Evolutionary conservation across 2,797 vertebrate species (phyloP), one percentile per base, ranked within the genome.

Genomic region (Eutrigla gurnardus): DNA sequence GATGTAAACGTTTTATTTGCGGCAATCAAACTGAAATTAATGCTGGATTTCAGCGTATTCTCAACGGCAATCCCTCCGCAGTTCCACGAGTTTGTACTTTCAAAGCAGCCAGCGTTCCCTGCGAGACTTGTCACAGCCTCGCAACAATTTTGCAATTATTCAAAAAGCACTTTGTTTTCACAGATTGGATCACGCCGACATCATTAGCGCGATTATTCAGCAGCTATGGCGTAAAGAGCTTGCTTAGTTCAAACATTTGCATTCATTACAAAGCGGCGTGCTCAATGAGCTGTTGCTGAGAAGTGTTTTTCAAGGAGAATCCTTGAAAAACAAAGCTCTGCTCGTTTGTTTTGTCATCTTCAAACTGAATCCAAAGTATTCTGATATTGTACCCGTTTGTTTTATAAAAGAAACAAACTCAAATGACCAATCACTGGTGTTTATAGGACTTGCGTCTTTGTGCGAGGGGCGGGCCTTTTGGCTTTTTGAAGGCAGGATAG

Each of bases 401-500:
- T 35, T 32, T 15, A 59, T 57, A 17, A 40, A 18, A 58, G 47
- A 58, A 8, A 68, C 2, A 0, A 32, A 6, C 4, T 58, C 5
- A n/a, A 54, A 36, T 52, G 65, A 63, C 82, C 1, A 82, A 86
- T 83, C 75, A 70, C 73, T 0, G 37, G 32, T 18, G 65, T 47
- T 67, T 37, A 52, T 0, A 40, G 60, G 68, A 63, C 32, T 45
- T 77, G 59, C 72, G 66, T 87, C 71, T 81, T 42, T 81, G 47
- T 59, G 32, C 4, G 40, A 61, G 12, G 59, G 69, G 18, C 14
- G 6, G 64, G 52, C 63, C 2, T 50, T 72, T 40, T 53, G 47
- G 60, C 67, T 54, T 67, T 87, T 66, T 79, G 67, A 76, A 84
- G 65, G 84, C 88, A 85, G 88, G 86, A 88, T 83, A 86, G 75